These are phyloP conservation scores for Pollimyrus isidori DNA, from an alignment of 2,113 vertebrate genomes.

Conservation along the genomic window DNA sequence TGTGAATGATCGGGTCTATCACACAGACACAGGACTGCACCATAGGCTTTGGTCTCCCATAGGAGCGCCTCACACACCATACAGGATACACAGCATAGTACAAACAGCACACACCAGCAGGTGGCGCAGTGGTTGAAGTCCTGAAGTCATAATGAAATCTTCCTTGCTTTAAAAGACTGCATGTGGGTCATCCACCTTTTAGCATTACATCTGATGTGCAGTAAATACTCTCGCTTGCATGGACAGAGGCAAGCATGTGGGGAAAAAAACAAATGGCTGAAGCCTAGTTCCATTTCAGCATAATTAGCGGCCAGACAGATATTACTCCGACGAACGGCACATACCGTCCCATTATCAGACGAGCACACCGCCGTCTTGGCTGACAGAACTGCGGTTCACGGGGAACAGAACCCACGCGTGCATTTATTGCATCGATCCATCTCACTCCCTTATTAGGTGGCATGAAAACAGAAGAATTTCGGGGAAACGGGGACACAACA, in stretches of 20 bases:
- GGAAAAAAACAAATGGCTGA: background rate
- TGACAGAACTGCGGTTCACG: background rate
- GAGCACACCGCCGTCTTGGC: background rate
- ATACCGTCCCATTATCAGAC: background rate
- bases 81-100: background rate
- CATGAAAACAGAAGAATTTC: background rate
- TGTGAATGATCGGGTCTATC: slow-evolving; percentile 1
- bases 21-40: background rate
- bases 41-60: background rate
- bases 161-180: background rate
- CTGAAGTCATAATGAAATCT: background rate
- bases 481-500: background rate
- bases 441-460: background rate
- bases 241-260: background rate
- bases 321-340: background rate
- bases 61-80: background rate
- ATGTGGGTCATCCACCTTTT: background rate
- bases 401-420: background rate
- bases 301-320: background rate
- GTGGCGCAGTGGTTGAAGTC: background rate
- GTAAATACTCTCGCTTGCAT: background rate
- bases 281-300: background rate
- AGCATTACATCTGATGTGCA: background rate
- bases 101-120: background rate
- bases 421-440: background rate